phyloP scores from a whole-genome alignment of 2,113 vertebrate species.

The Nettapus auritus region DNA sequence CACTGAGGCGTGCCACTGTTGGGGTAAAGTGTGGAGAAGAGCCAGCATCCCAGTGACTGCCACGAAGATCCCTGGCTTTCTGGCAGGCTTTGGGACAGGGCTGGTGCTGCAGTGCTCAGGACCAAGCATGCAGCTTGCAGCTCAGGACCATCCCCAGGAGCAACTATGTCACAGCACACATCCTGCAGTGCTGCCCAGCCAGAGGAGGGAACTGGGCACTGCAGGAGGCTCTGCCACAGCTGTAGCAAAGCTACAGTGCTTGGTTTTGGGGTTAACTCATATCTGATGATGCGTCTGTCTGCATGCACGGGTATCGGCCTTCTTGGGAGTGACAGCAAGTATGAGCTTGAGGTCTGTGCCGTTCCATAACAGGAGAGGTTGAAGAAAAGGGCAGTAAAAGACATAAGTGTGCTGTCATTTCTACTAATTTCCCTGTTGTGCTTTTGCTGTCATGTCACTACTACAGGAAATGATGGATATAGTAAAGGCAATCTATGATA shows the following conservation, averaged over 20 bases:
- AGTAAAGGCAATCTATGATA: slow-evolving; percentile 96
- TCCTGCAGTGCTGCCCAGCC: background rate
- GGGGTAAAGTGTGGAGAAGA: background rate
- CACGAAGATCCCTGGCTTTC: fast-evolving
- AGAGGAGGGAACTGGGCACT: background rate
- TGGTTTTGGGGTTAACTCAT: fast-evolving
- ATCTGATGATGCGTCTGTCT: background rate
- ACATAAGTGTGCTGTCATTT: background rate
- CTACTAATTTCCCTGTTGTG: background rate
- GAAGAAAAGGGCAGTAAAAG: background rate
- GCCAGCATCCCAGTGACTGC: background rate
- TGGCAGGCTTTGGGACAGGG: background rate
- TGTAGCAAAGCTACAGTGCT: too few relatives aligned
- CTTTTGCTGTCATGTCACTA: background rate
- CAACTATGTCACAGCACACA: fast-evolving
- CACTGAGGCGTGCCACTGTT: background rate
- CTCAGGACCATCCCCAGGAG: background rate
- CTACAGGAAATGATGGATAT: slow-evolving; percentile 96
- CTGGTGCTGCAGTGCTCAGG: fast-evolving
- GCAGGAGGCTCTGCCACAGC: fast-evolving
- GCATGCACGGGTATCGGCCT: fast-evolving
- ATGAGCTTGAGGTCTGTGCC: background rate
- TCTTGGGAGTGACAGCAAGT: background rate
- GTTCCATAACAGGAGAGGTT: background rate
- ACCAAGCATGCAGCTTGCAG: fast-evolving